Percentiles rank a stretch among this genome's conserved stretches.
Evolutionary conservation across 2,888 invertebrate genomes (phyloP).

Genomic region (Orchesella flavescens): DNA sequence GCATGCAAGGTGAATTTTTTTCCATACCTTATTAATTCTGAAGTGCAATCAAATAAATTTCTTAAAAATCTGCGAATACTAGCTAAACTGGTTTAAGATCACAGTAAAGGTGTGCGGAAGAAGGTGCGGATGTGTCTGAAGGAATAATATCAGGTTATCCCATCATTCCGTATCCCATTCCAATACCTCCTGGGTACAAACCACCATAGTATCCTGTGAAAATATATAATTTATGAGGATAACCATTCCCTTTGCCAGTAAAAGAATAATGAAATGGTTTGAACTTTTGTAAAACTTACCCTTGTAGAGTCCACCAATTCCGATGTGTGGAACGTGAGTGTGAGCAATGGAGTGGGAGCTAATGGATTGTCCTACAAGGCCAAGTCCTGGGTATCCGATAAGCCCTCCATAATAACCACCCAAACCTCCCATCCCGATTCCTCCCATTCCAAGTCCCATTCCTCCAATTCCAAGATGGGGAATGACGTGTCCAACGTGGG

Average conservation of each 20-base stretch:
- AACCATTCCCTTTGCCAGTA: no score
- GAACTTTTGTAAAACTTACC: no score
- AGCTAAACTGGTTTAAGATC: no score
- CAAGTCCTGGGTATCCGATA: conserved; percentile 12
- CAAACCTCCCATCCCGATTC: background rate
- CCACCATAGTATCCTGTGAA: background rate
- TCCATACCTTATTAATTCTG: no score
- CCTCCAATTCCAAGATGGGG: background rate
- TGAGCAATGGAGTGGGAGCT: background rate
- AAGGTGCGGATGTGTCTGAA: no score
- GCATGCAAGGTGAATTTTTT: no score
- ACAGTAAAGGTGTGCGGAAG: no score
- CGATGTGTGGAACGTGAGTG: background rate
- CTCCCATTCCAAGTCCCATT: background rate
- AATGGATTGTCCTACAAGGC: conserved; percentile 10
- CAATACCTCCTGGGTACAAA: background rate
- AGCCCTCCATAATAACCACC: conserved; percentile 3
- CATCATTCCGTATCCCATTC: background rate
- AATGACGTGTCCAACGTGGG: background rate
- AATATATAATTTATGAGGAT: no score
- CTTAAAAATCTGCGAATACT: no score
- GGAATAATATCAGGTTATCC: no score
- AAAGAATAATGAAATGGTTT: no score
- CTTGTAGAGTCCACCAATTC: conserved; percentile 2
- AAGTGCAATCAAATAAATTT: no score